Evolutionary conservation across 2,113 vertebrate genomes (phyloP), one percentile per base, ranked within the genome.

Genomic region (Rattus rattus): DNA sequence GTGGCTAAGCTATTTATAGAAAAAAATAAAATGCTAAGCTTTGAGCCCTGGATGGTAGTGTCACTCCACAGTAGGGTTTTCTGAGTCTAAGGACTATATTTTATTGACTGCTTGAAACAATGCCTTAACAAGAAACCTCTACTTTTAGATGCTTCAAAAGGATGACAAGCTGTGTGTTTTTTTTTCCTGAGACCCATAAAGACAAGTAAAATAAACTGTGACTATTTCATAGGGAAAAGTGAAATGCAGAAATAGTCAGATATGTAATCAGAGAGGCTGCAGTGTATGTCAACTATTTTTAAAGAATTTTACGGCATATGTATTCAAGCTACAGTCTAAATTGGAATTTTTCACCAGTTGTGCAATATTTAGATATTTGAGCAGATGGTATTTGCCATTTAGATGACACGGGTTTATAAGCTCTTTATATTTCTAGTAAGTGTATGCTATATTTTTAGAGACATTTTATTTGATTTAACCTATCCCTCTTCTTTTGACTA

Each of bases 291-390:
- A 72, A 52, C n/a, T n/a, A 19, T 54, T 96, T 85, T 90, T n/a
- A n/a, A 92, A 95, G n/a, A 12, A 24, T 19, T 93, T 28, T 56
- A 47, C 65, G 65, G 33, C 26, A 43, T 1, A 1, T 92, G 8
- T 77, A 10, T 87, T 97, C 76, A 95, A 7, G 79, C 7, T 33
- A 89, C 2, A 39, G 59, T 52, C 77, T 56, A 90, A 92, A 59
- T 1, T 36, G 20, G 33, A 69, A 81, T 96, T 81, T 88, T 70
- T 92, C 47, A 52, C 1, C 86, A 77, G 49, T 65, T 88, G 63
- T 95, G 4, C 86, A 75, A 30, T 80, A 89, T 92, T 97, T 96
- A 75, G 79, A 94, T 91, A 94, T 89, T 96, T 94, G 52, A 70
- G 56, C 79, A 89, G 56, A 93, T 88, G 43, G 9, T 73, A 49